A percentile compares a stretch with the other conserved stretches of the same genome.
phyloP scores from a whole-genome alignment of 2,113 vertebrate species.

The Todiramphus saurophagus region DNA sequence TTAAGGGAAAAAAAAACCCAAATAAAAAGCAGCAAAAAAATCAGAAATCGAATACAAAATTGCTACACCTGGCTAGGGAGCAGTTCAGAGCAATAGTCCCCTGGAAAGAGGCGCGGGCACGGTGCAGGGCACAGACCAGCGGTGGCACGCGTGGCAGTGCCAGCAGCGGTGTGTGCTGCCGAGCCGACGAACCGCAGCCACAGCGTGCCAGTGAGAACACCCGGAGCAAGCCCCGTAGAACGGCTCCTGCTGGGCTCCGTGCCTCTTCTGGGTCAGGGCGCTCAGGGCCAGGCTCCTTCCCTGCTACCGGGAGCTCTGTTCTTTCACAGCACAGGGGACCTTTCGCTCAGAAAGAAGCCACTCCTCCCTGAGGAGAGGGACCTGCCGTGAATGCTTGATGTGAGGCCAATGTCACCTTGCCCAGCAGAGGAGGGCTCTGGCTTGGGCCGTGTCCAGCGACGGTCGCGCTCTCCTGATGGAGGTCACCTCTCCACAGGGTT shows the following conservation, averaged over 20 bases:
- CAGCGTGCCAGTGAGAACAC: background rate
- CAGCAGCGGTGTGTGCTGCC: fast-evolving
- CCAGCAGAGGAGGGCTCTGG: constrained; percentile 65
- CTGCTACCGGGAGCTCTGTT: constrained; percentile 68
- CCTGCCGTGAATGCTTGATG: constrained; percentile 83
- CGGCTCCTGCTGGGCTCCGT: background rate
- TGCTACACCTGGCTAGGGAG: background rate
- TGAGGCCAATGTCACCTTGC: constrained; percentile 93
- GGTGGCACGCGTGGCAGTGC: background rate
- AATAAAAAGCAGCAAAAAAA: background rate
- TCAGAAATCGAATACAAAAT: too few relatives aligned
- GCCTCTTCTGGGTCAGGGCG: constrained; percentile 7
- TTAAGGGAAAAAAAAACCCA: background rate
- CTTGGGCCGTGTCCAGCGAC: constrained; percentile 66
- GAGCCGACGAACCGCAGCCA: background rate
- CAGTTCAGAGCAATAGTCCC: background rate
- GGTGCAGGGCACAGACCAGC: fast-evolving
- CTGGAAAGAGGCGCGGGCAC: fast-evolving
- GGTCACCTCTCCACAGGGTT: constrained; percentile 75
- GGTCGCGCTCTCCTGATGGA: constrained; percentile 59
- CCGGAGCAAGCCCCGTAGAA: background rate
- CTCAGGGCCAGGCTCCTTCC: constrained; percentile 71
- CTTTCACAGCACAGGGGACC: constrained; percentile 89
- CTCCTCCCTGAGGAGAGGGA: constrained; percentile 86
- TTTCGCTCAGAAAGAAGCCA: constrained; percentile 87